Conservation (phyloP, 2,888 invertebrate species). For the Cheilosia vulpina region DNA sequence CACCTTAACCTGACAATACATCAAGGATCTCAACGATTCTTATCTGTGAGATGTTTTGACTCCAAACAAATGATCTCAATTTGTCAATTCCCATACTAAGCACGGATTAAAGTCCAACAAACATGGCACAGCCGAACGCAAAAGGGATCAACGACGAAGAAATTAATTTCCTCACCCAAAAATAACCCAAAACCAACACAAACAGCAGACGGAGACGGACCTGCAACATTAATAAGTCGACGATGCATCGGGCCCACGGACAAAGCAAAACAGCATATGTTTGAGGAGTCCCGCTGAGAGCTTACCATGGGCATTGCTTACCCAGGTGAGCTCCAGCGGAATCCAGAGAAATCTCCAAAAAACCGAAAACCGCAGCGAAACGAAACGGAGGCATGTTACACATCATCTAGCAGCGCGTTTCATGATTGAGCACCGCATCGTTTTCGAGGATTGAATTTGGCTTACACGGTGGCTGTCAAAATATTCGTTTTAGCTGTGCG, state of each 20-base stretch:
- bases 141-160: constrained; percentile 66
- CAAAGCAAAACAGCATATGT: constrained; percentile 63
- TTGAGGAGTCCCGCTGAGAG: constrained; percentile 73
- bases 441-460: constrained; percentile 66
- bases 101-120: constrained; percentile 64
- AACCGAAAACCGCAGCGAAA: constrained; percentile 44
- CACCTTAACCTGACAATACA: constrained; percentile 49
- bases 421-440: constrained; percentile 64
- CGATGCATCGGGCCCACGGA: constrained; percentile 29
- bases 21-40: constrained; percentile 77
- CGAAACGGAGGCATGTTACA: constrained; percentile 74
- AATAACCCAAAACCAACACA: constrained; percentile 61
- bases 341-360: constrained; percentile 25
- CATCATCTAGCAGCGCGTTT: constrained; percentile 66
- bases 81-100: constrained; percentile 79
- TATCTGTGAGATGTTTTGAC: constrained; percentile 81
- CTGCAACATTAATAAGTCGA: constrained; percentile 55
- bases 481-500: constrained; percentile 62
- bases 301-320: constrained; percentile 34
- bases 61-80: constrained; percentile 82
- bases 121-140: constrained; percentile 22
- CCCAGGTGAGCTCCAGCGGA: constrained; percentile 54
- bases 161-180: constrained; percentile 72
- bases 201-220: constrained; percentile 24
- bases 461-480: constrained; percentile 74